Conservation (phyloP, 1,140 invertebrate species). For the Pseudomyrmex cubaensis region DNA sequence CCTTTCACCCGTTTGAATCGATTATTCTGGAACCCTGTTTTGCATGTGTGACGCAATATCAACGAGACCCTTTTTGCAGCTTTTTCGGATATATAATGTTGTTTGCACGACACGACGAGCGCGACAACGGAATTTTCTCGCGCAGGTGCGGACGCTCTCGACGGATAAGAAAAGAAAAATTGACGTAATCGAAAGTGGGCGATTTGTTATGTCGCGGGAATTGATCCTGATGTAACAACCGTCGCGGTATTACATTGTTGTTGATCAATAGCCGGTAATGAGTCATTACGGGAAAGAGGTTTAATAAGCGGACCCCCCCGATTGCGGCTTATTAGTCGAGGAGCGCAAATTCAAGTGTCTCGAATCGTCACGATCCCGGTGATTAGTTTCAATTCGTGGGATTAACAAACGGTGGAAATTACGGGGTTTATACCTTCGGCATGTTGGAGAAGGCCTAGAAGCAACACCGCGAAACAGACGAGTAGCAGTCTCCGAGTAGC, state of each 20-base stretch:
- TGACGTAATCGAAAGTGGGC: slow-evolving; percentile 17
- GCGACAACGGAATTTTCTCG: neutral
- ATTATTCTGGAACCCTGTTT: slow-evolving; percentile 27
- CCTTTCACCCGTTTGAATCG: slow-evolving; percentile 58
- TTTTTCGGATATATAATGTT: slow-evolving; percentile 17
- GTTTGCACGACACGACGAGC: neutral
- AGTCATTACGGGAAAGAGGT: neutral
- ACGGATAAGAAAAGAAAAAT: slow-evolving; percentile 1
- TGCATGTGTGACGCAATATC: slow-evolving; percentile 42
- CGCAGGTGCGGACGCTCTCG: neutral
- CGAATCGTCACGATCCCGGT: neutral
- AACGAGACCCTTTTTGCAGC: slow-evolving; percentile 26
- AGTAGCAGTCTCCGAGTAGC: slow-evolving; percentile 75
- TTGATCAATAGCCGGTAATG: slow-evolving; percentile 10
- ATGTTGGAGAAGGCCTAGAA: slow-evolving; percentile 77
- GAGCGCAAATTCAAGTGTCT: no score
- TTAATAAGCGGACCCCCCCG: neutral
- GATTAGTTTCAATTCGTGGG: neutral
- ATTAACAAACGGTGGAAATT: slow-evolving; percentile 13
- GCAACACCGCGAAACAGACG: slow-evolving; percentile 76
- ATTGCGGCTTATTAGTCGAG: no score
- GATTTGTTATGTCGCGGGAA: slow-evolving; percentile 12
- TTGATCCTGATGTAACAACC: slow-evolving; percentile 7
- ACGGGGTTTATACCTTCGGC: slow-evolving; percentile 78
- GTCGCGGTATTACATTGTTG: slow-evolving; percentile 1